These are phyloP conservation scores for Oxyruncus cristatus DNA, from an alignment of 2,113 vertebrate genomes.

Conservation along the genomic window DNA sequence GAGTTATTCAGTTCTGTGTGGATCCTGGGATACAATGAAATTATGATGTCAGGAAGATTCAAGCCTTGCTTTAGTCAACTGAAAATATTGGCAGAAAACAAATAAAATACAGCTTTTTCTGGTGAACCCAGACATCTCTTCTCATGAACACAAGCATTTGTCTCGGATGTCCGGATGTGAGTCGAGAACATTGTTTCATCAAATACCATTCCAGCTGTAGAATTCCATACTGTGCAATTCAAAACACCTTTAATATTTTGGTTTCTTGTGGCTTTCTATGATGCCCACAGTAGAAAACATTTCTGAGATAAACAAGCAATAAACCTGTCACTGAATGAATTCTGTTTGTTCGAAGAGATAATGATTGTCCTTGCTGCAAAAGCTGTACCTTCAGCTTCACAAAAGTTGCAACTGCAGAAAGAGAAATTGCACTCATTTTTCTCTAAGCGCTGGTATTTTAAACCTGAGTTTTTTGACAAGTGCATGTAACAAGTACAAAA, in stretches of 20 bases:
- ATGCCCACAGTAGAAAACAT: not conserved
- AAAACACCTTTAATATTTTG: conserved; percentile 16
- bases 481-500: not conserved
- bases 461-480: not conserved
- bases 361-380: not conserved
- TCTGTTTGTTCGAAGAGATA: conserved; percentile 11
- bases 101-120: conserved; percentile 27
- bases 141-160: not conserved
- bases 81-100: conserved; percentile 33
- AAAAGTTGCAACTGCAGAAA: not conserved
- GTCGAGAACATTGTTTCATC: not conserved
- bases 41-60: conserved; percentile 49
- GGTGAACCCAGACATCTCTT: not conserved
- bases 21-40: conserved; percentile 18
- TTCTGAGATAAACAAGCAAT: conserved; percentile 37
- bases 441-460: not conserved
- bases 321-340: conserved; percentile 37
- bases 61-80: not conserved
- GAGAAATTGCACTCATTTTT: not conserved
- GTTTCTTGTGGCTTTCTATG: conserved; percentile 2
- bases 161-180: not conserved
- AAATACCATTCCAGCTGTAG: not conserved
- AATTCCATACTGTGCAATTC: not conserved
- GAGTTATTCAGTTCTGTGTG: conserved; percentile 36
- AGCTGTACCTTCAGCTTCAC: not conserved